These are phyloP conservation scores for Burhinus oedicnemus DNA, from an alignment of 2,113 vertebrate species.

Conservation along the genomic window DNA sequence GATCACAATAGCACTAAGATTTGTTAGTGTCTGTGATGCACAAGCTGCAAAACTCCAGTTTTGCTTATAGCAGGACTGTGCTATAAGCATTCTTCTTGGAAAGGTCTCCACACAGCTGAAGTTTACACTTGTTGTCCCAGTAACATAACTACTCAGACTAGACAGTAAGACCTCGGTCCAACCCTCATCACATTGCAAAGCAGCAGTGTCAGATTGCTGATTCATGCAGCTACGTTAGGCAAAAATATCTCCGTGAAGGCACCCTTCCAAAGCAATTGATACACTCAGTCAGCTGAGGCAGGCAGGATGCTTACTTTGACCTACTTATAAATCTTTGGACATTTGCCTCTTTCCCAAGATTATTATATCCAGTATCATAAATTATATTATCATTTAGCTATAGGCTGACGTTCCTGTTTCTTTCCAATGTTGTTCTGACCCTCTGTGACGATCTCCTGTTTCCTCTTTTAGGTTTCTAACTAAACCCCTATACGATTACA, in stretches of 20 bases:
- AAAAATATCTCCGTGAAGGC: neutral
- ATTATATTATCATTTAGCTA: neutral
- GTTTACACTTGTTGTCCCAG: conserved; percentile 30
- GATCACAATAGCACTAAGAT: neutral
- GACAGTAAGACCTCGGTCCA: neutral
- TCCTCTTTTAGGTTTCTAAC: neutral
- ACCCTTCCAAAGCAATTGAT: neutral
- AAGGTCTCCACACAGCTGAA: neutral
- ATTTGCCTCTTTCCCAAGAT: neutral
- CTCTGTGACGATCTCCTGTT: neutral
- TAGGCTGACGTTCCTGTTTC: neutral
- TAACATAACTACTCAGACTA: neutral
- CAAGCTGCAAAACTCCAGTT: neutral
- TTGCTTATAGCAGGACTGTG: neutral
- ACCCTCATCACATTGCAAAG: neutral
- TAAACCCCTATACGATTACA: neutral
- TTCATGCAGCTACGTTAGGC: neutral
- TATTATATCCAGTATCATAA: neutral
- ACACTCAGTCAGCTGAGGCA: neutral
- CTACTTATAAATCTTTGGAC: rapidly evolving
- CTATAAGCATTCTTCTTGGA: neutral
- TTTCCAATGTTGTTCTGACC: neutral
- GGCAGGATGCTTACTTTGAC: neutral
- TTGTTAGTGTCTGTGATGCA: neutral
- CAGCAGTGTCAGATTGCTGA: neutral